Percentiles rank a stretch among this genome's conserved stretches.
Evolutionary conservation across 2,888 invertebrate species (phyloP).

Genomic region (Nematopogon swammerdamellus): DNA sequence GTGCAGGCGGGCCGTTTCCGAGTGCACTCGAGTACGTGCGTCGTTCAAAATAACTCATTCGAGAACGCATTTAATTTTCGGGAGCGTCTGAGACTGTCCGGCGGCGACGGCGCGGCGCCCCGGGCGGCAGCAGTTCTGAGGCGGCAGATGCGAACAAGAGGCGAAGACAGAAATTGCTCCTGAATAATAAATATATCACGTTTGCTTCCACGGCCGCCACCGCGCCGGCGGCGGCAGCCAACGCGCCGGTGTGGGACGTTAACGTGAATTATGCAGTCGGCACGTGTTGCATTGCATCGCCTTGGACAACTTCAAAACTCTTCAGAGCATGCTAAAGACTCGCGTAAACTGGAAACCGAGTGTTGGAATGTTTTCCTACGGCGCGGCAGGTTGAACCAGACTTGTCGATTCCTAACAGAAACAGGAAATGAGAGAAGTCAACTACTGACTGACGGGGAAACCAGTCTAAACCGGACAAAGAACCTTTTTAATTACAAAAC

Average conservation of each 20-base stretch:
- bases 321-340: neutral
- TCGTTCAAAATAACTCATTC: neutral
- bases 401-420: no score
- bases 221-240: no score
- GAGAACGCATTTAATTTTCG: no score
- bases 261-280: neutral
- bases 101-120: neutral
- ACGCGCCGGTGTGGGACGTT: neutral
- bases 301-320: neutral
- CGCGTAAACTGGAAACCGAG: neutral
- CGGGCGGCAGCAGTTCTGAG: no score
- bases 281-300: neutral
- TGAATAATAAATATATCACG: slow-evolving; percentile 35
- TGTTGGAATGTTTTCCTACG: neutral
- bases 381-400: no score
- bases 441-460: no score
- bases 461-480: no score
- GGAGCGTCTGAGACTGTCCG: no score
- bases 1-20: neutral
- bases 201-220: slow-evolving; percentile 29
- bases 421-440: no score
- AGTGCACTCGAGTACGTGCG: neutral
- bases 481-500: no score
- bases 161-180: slow-evolving; percentile 14
- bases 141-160: neutral